A percentile compares a stretch with the other conserved stretches of the same genome.
These are phyloP conservation scores for Saccostrea cuccullata DNA, from an alignment of 1,140 invertebrate genomes.

Conservation along the genomic window DNA sequence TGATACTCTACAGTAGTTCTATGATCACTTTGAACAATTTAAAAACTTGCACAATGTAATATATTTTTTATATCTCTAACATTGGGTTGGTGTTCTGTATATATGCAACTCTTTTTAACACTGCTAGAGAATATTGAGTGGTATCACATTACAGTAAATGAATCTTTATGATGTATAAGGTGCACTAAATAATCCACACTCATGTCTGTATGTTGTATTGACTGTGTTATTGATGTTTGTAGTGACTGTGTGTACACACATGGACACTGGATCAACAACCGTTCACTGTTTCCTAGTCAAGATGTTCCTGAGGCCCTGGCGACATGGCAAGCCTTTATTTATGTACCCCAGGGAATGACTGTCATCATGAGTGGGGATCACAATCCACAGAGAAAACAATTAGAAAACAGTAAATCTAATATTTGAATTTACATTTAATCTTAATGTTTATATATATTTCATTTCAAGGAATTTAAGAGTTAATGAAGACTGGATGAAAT, in stretches of 20 bases:
- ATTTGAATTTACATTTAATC: no score
- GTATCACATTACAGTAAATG: not conserved
- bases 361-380: conserved; percentile 79
- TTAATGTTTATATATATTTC: no score
- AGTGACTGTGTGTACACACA: conserved; percentile 77
- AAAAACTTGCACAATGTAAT: no score
- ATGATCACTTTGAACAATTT: no score
- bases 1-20: no score
- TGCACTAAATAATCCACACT: no score
- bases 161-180: not conserved
- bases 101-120: no score
- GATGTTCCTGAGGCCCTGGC: conserved; percentile 78
- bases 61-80: no score
- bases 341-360: conserved; percentile 59
- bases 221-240: conserved; percentile 43
- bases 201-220: not conserved
- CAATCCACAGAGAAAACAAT: conserved; percentile 16
- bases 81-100: no score
- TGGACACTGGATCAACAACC: conserved; percentile 79
- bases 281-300: conserved; percentile 79
- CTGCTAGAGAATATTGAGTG: no score
- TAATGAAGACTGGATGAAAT: no score
- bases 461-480: no score
- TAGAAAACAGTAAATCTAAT: not conserved
- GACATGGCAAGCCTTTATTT: conserved; percentile 78